Base-by-base conservation (phyloP, 2,797 vertebrate species). In the Peromyscus aztecus region DNA sequence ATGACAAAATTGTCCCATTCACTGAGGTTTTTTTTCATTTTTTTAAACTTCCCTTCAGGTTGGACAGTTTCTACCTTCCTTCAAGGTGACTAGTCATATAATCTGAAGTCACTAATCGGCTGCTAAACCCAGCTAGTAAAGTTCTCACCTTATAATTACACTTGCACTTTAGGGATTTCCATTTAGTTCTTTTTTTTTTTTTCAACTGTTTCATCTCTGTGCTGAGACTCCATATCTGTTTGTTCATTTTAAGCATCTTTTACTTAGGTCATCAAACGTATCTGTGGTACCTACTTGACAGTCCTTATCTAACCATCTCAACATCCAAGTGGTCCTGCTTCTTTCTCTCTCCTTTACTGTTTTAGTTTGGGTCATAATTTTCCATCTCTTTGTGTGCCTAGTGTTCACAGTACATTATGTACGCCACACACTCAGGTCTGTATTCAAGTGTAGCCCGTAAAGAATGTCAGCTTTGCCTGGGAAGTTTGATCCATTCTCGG, bases 221-320 rank as follows among this genome's bases (percentile, higher is more conserved):
- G 59, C 24, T 27, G 71, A 85, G 13, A 85, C 67, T 91, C 67
- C 11, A 43, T n/a, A 85, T 91, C 59, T 92, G 29, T 73, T 46
- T 23, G 57, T n/a, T 92, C 57, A 94, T 93, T 83, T 87, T 89
- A 59, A 63, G 61, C 2, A 10, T 88, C 23, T 96, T 94, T 94
- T 63, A 81, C 21, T 37, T 76, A 83, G 59, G 10, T 89, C 8
- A 34, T 85, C 73, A 78, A 80, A 61, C 12, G 0, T 94, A 75
- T 81, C 89, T 87, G 8, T 87, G 65, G 43, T 77, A 61, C 9
- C 57, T 81, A 5, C 77, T 87, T 86, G 71, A 95, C 78, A 71
- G 27, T 71, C 57, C 55, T 94, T 46, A 65, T 71, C 43, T 85
- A 63, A 71, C 80, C 90, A 84, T 83, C 76, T 27, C 16, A 96